Evolutionary conservation across 1,140 invertebrate genomes (phyloP), one percentile per base, ranked within the genome.

Genomic region (Calliphora vicina): DNA sequence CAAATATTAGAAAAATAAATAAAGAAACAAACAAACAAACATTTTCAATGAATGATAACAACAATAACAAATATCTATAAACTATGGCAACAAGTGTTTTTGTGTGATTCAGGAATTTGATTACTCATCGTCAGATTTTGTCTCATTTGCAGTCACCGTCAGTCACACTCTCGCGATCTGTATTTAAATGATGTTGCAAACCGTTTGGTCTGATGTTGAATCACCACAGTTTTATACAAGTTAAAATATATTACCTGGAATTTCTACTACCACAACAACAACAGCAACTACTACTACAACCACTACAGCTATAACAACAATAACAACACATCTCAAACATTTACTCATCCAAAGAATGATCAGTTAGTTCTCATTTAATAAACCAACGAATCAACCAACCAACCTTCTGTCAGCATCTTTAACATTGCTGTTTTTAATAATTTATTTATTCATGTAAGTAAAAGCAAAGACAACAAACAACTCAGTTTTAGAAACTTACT

Each of bases 141-240:
- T 67, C n/a, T 67, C 61, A 23, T 23, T 67, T 57, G 15, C 61
- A 76, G 73, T 76, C 29, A 20, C 6, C 20, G 35, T 78, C 20
- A 20, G 9, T 25, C 74, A 74, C 35, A 35, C 35, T 35, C 35
- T 35, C 35, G 6, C 35, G 35, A 35, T 35, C 4, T 35, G 35
- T 43, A 78, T 78, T 78, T 78, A 78, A 78, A 78, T 78, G 74
- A 78, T 78, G 35, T 78, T 78, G n/a, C 35, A 78, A 78, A 78
- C 74, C 23, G 25, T 78, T 35, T 10, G 35, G 20, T 78, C 43
- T 43, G 15, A 43, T 78, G 74, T 78, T 78, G 74, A 78, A 78
- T 78, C 74, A 78, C 35, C 74, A 35, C 35, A 5, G 20, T 78
- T 78, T 78, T 78, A 43, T 43, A 23, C 74, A 43, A 23, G 74